A percentile compares a stretch with the other conserved stretches of the same genome.
Conservation (phyloP, 2,888 invertebrate species). For the Drosophila yooni region DNA sequence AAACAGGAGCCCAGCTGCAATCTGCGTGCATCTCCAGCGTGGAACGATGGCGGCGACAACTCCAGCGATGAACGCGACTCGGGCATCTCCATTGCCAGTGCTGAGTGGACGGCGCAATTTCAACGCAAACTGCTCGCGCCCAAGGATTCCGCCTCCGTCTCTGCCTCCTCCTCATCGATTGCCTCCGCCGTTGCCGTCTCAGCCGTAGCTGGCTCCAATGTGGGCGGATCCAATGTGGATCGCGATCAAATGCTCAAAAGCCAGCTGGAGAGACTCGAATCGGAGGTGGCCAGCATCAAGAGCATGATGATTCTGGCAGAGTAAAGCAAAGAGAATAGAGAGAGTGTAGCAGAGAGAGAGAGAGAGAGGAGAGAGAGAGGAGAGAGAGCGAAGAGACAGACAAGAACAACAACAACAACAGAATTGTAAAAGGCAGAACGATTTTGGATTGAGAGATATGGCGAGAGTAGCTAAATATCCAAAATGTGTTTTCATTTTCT, state of each 20-base stretch:
- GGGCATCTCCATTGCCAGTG: slow-evolving; percentile 91
- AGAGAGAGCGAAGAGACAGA: slow-evolving; percentile 73
- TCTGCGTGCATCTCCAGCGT: slow-evolving; percentile 88
- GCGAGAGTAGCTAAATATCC: not conserved
- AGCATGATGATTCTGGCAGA: slow-evolving; percentile 89
- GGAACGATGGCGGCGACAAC: slow-evolving; percentile 91
- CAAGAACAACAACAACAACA: slow-evolving; percentile 6
- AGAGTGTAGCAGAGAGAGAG: slow-evolving; percentile 37
- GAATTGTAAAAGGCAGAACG: slow-evolving; percentile 32
- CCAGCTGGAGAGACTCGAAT: slow-evolving; percentile 94
- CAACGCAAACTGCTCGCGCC: slow-evolving; percentile 78
- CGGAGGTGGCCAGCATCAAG: slow-evolving; percentile 95
- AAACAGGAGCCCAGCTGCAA: slow-evolving; percentile 93
- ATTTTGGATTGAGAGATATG: slow-evolving; percentile 27
- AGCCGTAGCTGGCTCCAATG: slow-evolving; percentile 15
- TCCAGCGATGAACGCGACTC: slow-evolving; percentile 96
- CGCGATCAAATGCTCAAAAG: slow-evolving; percentile 92
- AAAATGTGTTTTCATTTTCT: slow-evolving; percentile 23
- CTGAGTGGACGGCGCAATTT: slow-evolving; percentile 84
- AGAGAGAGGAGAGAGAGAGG: slow-evolving; percentile 37
- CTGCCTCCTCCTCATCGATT: slow-evolving; percentile 16
- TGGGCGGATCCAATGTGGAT: slow-evolving; percentile 59
- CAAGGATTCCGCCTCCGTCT: slow-evolving; percentile 38
- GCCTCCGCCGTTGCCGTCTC: slow-evolving; percentile 14
- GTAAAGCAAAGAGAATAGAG: slow-evolving; percentile 36